Evolutionary conservation across 2,888 invertebrate genomes (phyloP), one percentile per base, ranked within the genome.

Genomic region (Biston stratarius): DNA sequence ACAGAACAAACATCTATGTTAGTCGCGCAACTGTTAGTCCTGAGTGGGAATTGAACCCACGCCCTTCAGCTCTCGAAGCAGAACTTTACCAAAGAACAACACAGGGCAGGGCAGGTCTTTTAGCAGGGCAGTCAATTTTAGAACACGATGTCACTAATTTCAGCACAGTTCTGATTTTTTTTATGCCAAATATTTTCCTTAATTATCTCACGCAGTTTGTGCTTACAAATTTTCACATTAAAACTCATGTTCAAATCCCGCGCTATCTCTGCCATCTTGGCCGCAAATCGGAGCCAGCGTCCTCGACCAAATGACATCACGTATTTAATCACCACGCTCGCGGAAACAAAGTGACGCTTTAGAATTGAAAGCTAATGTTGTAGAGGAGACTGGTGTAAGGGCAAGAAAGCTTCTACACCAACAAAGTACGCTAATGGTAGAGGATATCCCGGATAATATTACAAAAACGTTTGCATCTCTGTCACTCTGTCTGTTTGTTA

Each of bases 281-380:
- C 33, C 83, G 74, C 85, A 87, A 88, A 88, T 88, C 85, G 86
- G 74, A 74, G 74, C 81, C 82, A 45, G 45, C 7, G 45, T 12
- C 45, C 12, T 44, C 84, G 81, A 81, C 83, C 84, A 87, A 88
- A 89, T 89, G 82, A 87, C 88, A 87, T 91, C 91, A 92, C 92
- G 91, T 92, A 91, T 91, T 92, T 90, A 91, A 91, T 92, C 90
- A 89, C 83, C 74, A 81, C 82, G 84, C 83, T 85, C 76, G 82
- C 84, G 80, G 81, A 82, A 83, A 84, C 83, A 85, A 86, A 87
- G 83, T 87, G 86, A 81, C 84, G 81, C 82, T 86, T 85, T 84
- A 74, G 82, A 88, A 89, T 88, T 89, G 86, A 87, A 88, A 84
- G 83, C 83, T 84, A 86, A 86, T 81, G 82, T 83, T 76, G 73